Conservation (phyloP, 2,888 invertebrate genomes). For the Luperina nickerlii region DNA sequence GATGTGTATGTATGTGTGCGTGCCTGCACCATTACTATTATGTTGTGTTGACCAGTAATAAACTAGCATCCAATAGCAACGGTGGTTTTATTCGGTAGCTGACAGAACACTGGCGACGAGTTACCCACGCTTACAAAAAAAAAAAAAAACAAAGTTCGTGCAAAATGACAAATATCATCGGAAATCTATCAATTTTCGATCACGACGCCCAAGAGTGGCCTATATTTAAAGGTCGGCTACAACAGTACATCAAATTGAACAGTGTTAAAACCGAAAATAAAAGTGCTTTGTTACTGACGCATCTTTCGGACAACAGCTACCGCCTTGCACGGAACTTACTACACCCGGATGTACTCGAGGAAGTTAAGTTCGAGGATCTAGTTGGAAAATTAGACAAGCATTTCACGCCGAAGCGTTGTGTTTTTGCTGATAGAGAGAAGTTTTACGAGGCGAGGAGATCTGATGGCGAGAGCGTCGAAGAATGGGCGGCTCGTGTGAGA, state of each 20-base stretch:
- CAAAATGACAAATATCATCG: neutral
- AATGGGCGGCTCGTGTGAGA: conserved; percentile 1
- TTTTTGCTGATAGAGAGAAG: conserved; percentile 2
- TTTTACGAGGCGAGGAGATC: too few relatives aligned
- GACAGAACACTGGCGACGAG: too few relatives aligned
- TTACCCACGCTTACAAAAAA: too few relatives aligned
- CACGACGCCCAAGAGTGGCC: conserved; percentile 5
- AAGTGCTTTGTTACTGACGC: neutral
- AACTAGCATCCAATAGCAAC: too few relatives aligned
- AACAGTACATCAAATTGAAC: neutral
- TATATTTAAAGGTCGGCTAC: conserved; percentile 4
- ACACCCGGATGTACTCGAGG: neutral
- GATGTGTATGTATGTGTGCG: too few relatives aligned
- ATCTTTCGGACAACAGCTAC: neutral
- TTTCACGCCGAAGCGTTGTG: conserved; percentile 2
- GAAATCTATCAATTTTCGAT: neutral
- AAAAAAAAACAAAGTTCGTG: neutral
- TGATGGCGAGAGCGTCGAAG: too few relatives aligned
- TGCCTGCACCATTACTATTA: too few relatives aligned
- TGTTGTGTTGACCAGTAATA: too few relatives aligned
- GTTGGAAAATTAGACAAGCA: conserved; percentile 4
- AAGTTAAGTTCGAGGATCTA: conserved; percentile 7
- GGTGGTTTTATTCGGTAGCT: too few relatives aligned
- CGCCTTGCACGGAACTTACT: conserved; percentile 4
- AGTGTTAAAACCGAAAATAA: conserved; percentile 3